Percentiles rank a stretch among this genome's conserved stretches.
phyloP scores from a whole-genome alignment of 2,888 invertebrate genomes.

The Sminthurides aquaticus region DNA sequence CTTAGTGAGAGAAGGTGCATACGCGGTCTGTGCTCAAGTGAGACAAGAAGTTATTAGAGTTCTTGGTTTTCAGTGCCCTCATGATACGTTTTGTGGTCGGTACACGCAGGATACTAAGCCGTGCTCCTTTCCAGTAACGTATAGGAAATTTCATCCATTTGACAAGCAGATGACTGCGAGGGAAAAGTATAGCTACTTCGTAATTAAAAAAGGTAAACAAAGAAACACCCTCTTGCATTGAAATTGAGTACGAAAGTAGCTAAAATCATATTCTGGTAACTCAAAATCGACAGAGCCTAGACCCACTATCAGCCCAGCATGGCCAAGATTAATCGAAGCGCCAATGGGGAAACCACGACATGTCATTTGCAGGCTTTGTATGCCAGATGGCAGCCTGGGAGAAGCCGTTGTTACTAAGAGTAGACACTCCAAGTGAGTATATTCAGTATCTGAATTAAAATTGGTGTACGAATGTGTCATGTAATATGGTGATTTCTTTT shows the following conservation, averaged over 20 bases:
- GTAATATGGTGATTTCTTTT: background rate
- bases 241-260: too few relatives aligned
- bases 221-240: too few relatives aligned
- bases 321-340: conserved; percentile 75
- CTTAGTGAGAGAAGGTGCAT: too few relatives aligned
- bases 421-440: conserved; percentile 65
- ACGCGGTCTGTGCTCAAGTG: too few relatives aligned
- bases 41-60: conserved; percentile 13
- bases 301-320: conserved; percentile 54
- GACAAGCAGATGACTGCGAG: conserved; percentile 48
- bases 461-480: too few relatives aligned
- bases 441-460: too few relatives aligned
- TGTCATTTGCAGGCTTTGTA: conserved; percentile 70
- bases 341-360: conserved; percentile 63
- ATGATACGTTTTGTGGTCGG: conserved; percentile 70
- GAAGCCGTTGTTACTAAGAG: conserved; percentile 68
- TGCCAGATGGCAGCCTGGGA: conserved; percentile 61
- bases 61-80: conserved; percentile 61
- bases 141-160: conserved; percentile 52
- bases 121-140: conserved; percentile 68
- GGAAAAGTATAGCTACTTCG: conserved; percentile 69
- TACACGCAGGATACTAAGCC: conserved; percentile 58
- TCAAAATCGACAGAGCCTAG: conserved; percentile 47
- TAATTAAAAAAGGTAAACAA: conserved; percentile 71
- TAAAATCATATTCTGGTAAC: too few relatives aligned